Percentiles rank a stretch among this genome's conserved stretches.
phyloP scores from a whole-genome alignment of 1,140 invertebrate species.

The Diachasma alloeum region DNA sequence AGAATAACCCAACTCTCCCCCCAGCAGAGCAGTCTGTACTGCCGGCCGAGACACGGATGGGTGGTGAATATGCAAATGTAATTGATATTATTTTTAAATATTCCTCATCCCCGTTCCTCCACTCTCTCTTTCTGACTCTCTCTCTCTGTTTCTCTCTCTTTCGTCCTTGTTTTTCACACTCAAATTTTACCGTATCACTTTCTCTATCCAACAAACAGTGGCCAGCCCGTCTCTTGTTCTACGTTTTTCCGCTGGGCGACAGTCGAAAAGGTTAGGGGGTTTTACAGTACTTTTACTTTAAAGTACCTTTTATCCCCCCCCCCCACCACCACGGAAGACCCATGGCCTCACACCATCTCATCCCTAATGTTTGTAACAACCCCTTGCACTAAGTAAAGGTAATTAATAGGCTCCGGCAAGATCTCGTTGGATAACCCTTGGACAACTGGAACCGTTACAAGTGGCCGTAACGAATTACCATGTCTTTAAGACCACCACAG shows the following conservation, averaged over 20 bases:
- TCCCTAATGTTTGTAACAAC: constrained; percentile 12
- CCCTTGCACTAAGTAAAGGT: constrained; percentile 44
- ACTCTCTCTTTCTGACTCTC: constrained; percentile 37
- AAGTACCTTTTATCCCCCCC: constrained; percentile 12
- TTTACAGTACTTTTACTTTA: constrained; percentile 14
- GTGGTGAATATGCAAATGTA: constrained; percentile 65
- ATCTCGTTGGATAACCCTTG: constrained; percentile 47
- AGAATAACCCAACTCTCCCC: background rate
- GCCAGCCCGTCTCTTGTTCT: constrained; percentile 48
- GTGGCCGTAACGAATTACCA: constrained; percentile 52
- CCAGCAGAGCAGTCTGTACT: constrained; percentile 23
- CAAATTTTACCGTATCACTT: constrained; percentile 5
- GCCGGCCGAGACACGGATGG: constrained; percentile 47
- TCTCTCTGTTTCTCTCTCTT: constrained; percentile 35
- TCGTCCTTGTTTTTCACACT: constrained; percentile 21
- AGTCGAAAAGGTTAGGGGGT: background rate
- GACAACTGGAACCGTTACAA: constrained; percentile 39
- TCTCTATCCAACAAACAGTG: constrained; percentile 12
- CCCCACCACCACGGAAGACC: background rate
- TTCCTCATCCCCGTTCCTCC: constrained; percentile 52
- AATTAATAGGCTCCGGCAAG: constrained; percentile 59
- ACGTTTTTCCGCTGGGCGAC: constrained; percentile 9
- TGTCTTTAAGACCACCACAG: constrained; percentile 34
- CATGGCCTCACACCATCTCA: background rate
- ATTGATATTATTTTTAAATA: constrained; percentile 68